phyloP scores from a whole-genome alignment of 2,888 invertebrate genomes.

The Cheilosia soror region DNA sequence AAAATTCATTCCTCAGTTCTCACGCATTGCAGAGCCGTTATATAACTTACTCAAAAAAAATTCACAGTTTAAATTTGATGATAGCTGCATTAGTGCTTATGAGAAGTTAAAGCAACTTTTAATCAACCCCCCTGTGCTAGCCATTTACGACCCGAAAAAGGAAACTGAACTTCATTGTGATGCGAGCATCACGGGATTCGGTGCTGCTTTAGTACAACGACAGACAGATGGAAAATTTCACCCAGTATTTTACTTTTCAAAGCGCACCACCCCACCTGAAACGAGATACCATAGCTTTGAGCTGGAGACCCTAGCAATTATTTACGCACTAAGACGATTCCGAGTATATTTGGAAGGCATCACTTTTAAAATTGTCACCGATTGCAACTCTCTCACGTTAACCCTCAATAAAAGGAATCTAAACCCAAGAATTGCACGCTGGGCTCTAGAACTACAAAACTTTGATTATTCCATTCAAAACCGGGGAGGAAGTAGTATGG shows the following conservation, averaged over 20 bases:
- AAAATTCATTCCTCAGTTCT: too few species aligned
- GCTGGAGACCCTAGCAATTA: conserved; percentile 75
- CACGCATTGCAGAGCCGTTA: too few species aligned
- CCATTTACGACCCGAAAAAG: conserved; percentile 76
- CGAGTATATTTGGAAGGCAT: conserved; percentile 73
- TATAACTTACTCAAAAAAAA: too few species aligned
- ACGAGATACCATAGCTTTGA: conserved; percentile 4
- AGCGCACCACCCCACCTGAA: conserved; percentile 18
- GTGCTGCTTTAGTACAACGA: conserved; percentile 76
- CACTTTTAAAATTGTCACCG: conserved; percentile 6
- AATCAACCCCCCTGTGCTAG: conserved; percentile 75
- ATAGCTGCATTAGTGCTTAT: conserved; percentile 9
- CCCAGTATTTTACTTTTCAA: conserved; percentile 78
- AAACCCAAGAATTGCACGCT: conserved; percentile 77
- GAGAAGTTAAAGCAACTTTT: conserved; percentile 47
- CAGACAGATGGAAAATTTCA: conserved; percentile 75
- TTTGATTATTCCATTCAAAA: conserved; percentile 22
- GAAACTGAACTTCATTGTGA: conserved; percentile 79
- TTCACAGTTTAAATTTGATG: too few species aligned
- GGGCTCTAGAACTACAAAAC: conserved; percentile 75
- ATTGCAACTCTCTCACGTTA: conserved; percentile 23
- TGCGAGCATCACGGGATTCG: conserved; percentile 77
- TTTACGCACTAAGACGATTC: conserved; percentile 68
- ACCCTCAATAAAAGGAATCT: conserved; percentile 68
- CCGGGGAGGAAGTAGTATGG: conserved; percentile 17